phyloP scores from a whole-genome alignment of 2,888 invertebrate genomes.

The Cremastinae sp. region DNA sequence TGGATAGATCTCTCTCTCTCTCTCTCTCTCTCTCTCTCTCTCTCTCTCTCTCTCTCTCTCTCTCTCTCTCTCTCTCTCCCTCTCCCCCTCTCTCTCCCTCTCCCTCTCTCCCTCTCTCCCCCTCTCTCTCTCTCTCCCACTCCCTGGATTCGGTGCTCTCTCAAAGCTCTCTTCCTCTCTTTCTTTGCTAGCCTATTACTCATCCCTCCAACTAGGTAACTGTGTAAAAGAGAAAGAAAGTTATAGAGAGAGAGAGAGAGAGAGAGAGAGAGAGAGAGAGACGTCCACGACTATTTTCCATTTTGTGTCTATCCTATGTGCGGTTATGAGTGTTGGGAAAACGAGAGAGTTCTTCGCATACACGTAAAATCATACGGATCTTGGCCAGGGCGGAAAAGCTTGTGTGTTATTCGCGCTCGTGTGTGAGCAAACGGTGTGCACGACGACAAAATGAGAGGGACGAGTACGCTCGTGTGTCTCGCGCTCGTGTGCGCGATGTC shows the following conservation, averaged over 20 bases:
- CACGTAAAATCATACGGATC: neutral
- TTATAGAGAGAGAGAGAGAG: conserved; percentile 35
- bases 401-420: conserved; percentile 20
- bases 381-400: conserved; percentile 59
- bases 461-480: conserved; percentile 69
- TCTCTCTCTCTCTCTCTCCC: conserved; percentile 62
- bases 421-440: conserved; percentile 23
- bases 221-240: neutral
- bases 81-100: conserved; percentile 19
- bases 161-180: conserved; percentile 37
- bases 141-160: conserved; percentile 72
- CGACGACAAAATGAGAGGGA: conserved; percentile 54
- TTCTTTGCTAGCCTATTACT: conserved; percentile 47
- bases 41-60: conserved; percentile 70
- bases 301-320: neutral
- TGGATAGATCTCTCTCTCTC: too few relatives aligned
- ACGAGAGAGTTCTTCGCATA: conserved; percentile 51
- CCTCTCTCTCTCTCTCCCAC: conserved; percentile 46
- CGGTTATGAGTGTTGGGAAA: conserved; percentile 3
- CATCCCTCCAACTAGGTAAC: neutral
- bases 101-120: conserved; percentile 39
- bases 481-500: conserved; percentile 78
- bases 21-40: neutral
- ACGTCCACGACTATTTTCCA: conserved; percentile 46
- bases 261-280: conserved; percentile 35